A percentile compares a stretch with the other conserved stretches of the same genome.
Evolutionary conservation across 2,888 invertebrate genomes (phyloP).

Genomic region (Eupeodes luniger): DNA sequence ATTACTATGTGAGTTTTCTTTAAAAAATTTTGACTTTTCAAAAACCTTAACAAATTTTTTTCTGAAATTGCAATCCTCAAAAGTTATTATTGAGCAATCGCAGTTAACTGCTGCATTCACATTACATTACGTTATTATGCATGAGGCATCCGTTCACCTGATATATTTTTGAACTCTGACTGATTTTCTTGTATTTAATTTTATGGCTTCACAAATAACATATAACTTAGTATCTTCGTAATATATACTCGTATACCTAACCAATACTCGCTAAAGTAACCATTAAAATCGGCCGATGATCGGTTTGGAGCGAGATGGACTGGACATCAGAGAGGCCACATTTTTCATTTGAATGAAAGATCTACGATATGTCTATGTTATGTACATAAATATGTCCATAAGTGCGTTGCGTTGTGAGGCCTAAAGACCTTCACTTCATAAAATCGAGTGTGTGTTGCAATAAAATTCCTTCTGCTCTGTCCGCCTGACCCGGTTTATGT

Average conservation of each 20-base stretch:
- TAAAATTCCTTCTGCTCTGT: slow-evolving; percentile 59
- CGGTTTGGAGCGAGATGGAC: slow-evolving; percentile 32
- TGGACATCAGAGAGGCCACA: slow-evolving; percentile 12
- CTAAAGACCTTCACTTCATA: slow-evolving; percentile 67
- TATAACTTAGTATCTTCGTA: slow-evolving; percentile 1
- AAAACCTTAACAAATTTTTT: no score
- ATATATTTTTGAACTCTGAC: slow-evolving; percentile 47
- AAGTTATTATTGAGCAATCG: background rate
- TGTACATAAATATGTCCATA: background rate
- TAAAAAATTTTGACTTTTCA: no score
- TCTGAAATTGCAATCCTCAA: background rate
- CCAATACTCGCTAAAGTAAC: slow-evolving; percentile 11
- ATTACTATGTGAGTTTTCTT: no score
- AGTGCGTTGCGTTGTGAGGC: slow-evolving; percentile 25
- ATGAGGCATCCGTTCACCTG: slow-evolving; percentile 38
- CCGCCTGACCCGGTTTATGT: slow-evolving; percentile 68
- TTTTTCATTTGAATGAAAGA: slow-evolving; percentile 48
- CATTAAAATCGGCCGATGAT: slow-evolving; percentile 58
- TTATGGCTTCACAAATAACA: slow-evolving; percentile 50
- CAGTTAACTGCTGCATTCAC: background rate
- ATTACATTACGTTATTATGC: no score
- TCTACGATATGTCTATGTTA: slow-evolving; percentile 43
- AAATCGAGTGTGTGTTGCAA: slow-evolving; percentile 50
- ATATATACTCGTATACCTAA: background rate
- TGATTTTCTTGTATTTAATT: slow-evolving; percentile 42